A percentile compares a stretch with the other conserved stretches of the same genome.
These are phyloP conservation scores for Connochaetes taurinus DNA, from an alignment of 2,113 vertebrate genomes.

Conservation along the genomic window DNA sequence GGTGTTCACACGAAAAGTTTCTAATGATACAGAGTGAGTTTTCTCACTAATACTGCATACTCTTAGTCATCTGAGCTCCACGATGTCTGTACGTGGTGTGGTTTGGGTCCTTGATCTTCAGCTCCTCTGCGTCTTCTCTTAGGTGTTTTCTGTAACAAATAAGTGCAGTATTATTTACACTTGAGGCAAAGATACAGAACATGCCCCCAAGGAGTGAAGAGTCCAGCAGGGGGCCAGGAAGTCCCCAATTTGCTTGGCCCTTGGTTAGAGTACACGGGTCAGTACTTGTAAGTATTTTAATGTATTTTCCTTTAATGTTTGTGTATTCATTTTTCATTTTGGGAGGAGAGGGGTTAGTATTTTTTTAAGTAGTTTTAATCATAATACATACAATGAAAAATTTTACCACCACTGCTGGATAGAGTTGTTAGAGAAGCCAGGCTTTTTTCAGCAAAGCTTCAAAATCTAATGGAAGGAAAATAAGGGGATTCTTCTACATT, in stretches of 20 bases:
- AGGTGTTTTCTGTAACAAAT: neutral
- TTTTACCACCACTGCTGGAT: neutral
- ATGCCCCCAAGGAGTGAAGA: neutral
- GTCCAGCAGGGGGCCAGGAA: neutral
- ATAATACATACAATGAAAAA: neutral
- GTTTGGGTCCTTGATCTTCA: neutral
- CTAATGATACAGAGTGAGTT: neutral
- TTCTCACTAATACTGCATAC: accelerated
- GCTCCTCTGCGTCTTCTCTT: neutral
- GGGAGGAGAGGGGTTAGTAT: neutral
- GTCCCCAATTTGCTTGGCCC: neutral
- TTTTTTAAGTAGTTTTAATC: neutral
- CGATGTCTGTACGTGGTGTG: neutral
- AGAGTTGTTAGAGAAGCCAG: neutral
- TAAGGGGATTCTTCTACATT: neutral
- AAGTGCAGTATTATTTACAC: neutral
- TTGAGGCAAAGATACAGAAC: neutral
- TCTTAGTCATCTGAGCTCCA: neutral
- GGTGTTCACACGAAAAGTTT: neutral
- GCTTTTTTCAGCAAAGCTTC: neutral
- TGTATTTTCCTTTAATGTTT: neutral
- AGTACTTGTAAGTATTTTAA: neutral
- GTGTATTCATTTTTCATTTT: neutral
- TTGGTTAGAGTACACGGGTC: neutral
- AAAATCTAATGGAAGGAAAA: neutral